These are phyloP conservation scores for Calliopum simillimum DNA, from an alignment of 2,888 invertebrate species.

Conservation along the genomic window DNA sequence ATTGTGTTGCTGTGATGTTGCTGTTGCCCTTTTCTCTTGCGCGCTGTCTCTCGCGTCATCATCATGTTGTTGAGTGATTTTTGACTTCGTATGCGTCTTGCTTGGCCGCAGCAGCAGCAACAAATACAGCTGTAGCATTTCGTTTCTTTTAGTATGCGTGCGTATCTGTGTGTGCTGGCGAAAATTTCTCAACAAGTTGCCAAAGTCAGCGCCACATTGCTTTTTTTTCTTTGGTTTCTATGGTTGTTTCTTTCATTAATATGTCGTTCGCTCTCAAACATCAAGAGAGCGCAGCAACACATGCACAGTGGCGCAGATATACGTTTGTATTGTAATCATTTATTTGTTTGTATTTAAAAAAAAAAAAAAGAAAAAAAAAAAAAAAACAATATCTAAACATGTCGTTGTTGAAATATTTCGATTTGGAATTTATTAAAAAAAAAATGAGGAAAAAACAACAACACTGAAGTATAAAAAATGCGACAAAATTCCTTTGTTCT, in stretches of 20 bases:
- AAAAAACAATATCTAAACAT: constrained; percentile 17
- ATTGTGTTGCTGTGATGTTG: constrained; percentile 29
- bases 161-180: constrained; percentile 6
- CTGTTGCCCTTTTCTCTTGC: constrained; percentile 17
- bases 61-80: constrained; percentile 34
- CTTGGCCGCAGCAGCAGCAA: constrained; percentile 4
- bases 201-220: constrained; percentile 13
- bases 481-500: constrained; percentile 30
- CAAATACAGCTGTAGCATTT: neutral
- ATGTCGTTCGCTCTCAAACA: constrained; percentile 5
- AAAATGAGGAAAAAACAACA: neutral
- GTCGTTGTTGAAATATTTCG: constrained; percentile 17
- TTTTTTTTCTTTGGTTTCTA: constrained; percentile 16
- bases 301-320: constrained; percentile 37
- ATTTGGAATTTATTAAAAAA: constrained; percentile 24
- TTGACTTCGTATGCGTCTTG: constrained; percentile 3
- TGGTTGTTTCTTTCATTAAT: constrained; percentile 36
- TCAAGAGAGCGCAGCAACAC: constrained; percentile 19
- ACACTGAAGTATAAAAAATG: constrained; percentile 11
- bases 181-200: constrained; percentile 44
- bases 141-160: constrained; percentile 2
- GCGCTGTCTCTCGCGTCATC: constrained; percentile 45
- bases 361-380: too few relatives aligned
- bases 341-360: constrained; percentile 2
- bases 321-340: neutral